Evolutionary conservation across 1,140 invertebrate genomes (phyloP).

Genomic region (Drosophila pachea): DNA sequence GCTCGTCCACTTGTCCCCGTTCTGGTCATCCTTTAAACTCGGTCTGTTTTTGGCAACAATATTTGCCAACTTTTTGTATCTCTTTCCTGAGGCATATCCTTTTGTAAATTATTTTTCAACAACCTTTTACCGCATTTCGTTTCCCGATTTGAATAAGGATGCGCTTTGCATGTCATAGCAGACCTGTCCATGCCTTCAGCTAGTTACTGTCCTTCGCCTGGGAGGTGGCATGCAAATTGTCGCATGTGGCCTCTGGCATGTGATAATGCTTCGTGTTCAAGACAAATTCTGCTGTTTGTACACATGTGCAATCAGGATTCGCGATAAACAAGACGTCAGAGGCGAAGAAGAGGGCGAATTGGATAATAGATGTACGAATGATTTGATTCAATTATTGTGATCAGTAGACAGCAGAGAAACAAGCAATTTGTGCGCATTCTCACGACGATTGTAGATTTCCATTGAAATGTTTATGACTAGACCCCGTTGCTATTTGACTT

Average conservation of each 20-base stretch:
- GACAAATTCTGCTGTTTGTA: slow-evolving; percentile 10
- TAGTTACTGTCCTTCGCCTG: slow-evolving; percentile 9
- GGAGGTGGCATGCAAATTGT: slow-evolving; percentile 4
- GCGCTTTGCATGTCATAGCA: slow-evolving; percentile 25
- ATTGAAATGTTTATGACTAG: slow-evolving; percentile 16
- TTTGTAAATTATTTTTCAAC: slow-evolving; percentile 39
- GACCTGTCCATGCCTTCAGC: slow-evolving; percentile 13
- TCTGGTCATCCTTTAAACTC: neutral
- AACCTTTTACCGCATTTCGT: slow-evolving; percentile 36
- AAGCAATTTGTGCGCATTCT: too few species aligned
- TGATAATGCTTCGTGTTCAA: slow-evolving; percentile 9
- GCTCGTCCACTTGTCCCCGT: slow-evolving; percentile 7
- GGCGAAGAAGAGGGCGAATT: neutral
- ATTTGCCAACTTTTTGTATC: slow-evolving; percentile 8
- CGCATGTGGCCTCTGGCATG: slow-evolving; percentile 5
- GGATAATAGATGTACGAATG: too few species aligned
- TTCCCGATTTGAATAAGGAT: slow-evolving; percentile 32
- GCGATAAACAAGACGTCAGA: neutral
- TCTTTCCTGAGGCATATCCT: neutral
- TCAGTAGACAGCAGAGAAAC: too few species aligned
- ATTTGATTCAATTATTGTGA: too few species aligned
- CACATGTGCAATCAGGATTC: too few species aligned
- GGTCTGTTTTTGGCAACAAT: slow-evolving; percentile 30
- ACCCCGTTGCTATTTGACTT: slow-evolving; percentile 30
- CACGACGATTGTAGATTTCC: too few species aligned